Percentiles rank a stretch among this genome's conserved stretches.
Conservation (phyloP, 2,113 vertebrate genomes). For the Fregata magnificens region DNA sequence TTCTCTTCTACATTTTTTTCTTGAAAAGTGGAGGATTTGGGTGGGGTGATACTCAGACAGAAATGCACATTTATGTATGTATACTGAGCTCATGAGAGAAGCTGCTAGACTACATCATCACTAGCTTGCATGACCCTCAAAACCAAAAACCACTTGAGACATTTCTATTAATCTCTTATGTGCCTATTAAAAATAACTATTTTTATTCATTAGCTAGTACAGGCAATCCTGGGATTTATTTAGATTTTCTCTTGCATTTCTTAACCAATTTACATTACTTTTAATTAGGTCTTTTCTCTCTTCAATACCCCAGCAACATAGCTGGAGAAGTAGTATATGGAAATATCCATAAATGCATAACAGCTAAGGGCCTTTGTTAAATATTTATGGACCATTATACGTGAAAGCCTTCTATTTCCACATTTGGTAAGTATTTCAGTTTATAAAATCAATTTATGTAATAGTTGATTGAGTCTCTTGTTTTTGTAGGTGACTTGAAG, state of each 20-base stretch:
- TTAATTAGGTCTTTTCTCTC: slow-evolving; percentile 71
- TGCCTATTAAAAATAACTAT: slow-evolving; percentile 32
- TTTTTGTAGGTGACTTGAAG: neutral
- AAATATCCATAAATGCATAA: slow-evolving; percentile 65
- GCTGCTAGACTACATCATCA: neutral
- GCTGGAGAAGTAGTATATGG: slow-evolving; percentile 55
- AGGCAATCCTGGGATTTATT: slow-evolving; percentile 62
- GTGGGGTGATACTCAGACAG: neutral
- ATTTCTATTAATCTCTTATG: slow-evolving; percentile 55
- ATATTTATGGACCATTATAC: slow-evolving; percentile 62
- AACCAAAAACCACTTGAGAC: slow-evolving; percentile 7
- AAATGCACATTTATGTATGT: neutral
- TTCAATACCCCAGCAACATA: slow-evolving; percentile 55
- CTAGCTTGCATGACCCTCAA: neutral
- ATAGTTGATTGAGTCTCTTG: neutral
- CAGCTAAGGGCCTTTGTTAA: slow-evolving; percentile 60
- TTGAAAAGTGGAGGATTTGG: neutral
- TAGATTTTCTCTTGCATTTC: slow-evolving; percentile 66
- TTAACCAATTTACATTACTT: slow-evolving; percentile 60
- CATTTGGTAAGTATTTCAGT: slow-evolving; percentile 54
- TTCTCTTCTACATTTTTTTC: neutral
- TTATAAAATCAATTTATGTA: slow-evolving; percentile 56
- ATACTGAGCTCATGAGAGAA: neutral
- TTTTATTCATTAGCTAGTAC: slow-evolving; percentile 51
- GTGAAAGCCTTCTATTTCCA: slow-evolving; percentile 40